Base-by-base conservation (phyloP, 2,888 invertebrate species). In the Phasia obesa region DNA sequence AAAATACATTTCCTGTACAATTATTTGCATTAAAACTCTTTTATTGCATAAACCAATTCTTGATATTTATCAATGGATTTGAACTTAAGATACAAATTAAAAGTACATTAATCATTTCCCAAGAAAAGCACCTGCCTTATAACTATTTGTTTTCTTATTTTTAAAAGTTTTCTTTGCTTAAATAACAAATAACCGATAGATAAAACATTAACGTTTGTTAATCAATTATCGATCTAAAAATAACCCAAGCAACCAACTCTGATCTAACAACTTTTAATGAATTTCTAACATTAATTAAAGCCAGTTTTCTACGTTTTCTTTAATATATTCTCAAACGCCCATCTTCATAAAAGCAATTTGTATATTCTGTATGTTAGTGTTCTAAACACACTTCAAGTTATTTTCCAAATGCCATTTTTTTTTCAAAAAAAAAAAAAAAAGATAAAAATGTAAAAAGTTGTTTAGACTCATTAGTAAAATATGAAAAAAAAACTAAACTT, bases 141-240 rank as follows among this genome's bases (percentile, higher is more conserved):
- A 23, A 55, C 35, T 31, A 21, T 15, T n/a, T 11, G 3, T 4
- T 51, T 51, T 42, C 9, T 11, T 70, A 1, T 21, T 49, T 75
- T 38, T 7, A n/a, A n/a, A 27, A 35, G 2, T 44, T 17, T 13
- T 35, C 19, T 23, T 59, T 11, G 17, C 51, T 23, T 11, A 53
- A 53, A 44, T 53, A 73, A 73, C 51, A 51, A 71, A 65, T 60
- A 67, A 67, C 38, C 35, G 13, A 47, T 35, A 59, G 74, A 75
- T 83, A 75, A 53, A 75, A 75, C 71, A 75, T 70, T 55, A 71
- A 35, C 59, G 71, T 65, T 71, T 65, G 78, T 55, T 83, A 83
- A 83, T 83, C 78, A 83, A 83, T 83, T 83, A 79, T 42, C 42
- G 23, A 73, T 44, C 67, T 60, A 53, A 25, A 67, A 73, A 60